Evolutionary conservation across 2,888 invertebrate genomes (phyloP), one percentile per base, ranked within the genome.

Genomic region (Coelinius sp.): DNA sequence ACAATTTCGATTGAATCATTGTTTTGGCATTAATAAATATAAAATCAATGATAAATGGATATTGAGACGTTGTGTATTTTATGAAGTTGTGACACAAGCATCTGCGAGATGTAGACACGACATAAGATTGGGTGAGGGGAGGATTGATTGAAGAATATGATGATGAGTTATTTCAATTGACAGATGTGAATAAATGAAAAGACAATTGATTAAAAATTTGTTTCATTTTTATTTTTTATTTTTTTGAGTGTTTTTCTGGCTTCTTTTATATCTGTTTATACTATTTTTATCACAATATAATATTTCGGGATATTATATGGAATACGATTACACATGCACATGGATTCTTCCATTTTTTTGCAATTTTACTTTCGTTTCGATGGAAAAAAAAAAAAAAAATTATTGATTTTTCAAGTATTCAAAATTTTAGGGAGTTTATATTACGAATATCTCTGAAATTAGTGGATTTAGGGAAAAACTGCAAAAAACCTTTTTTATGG

Each of bases 251-350:
- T n/a, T 14, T 63, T 41, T 41, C 22, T 25, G 25, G n/a, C n/a
- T 56, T 31, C 20, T 56, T 56, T 25, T n/a, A 41, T 38, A 12
- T 63, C 20, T 12, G 25, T 63, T 63, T 63, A 63, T n/a, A 41
- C 38, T 63, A 63, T 41, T 63, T 46, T 79, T 85, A 85, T 85
- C 84, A 85, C 85, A 85, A 84, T 85, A 85, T 78, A 81, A 79
- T 83, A 78, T 81, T 38, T 44, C 25, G 22, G 38, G 12, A 63
- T 41, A 63, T 83, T 79, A 81, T 78, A 82, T 81, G 84, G 83
- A 84, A 84, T 84, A 84, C 74, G 76, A 79, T 82, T 79, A 78
- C 74, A 73, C 73, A 64, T 77, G 75, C 75, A 62, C 75, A 75
- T 53, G 75, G 62, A 53, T 53, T 53, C 7, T 59, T 20, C 27